Conservation (phyloP, 2,797 vertebrate species). For the Liparis tanakae region DNA sequence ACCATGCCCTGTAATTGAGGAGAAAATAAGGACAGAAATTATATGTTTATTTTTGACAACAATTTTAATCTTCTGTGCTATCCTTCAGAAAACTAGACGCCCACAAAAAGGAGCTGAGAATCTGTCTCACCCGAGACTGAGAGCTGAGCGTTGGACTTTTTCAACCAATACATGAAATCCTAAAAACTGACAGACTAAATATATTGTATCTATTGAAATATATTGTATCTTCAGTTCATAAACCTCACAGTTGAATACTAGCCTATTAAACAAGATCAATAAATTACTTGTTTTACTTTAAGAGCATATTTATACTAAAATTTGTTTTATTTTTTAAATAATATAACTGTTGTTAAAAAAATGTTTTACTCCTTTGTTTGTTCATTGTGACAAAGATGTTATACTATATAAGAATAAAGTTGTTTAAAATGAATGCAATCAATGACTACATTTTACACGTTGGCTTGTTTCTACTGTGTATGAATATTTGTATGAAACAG, state of each 20-base stretch:
- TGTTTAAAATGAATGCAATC: background rate
- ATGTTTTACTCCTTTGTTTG: background rate
- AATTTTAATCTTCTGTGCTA: constrained; percentile 89
- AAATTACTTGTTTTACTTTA: background rate
- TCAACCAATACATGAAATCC: constrained; percentile 57
- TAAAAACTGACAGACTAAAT: background rate
- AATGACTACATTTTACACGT: background rate
- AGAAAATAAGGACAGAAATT: constrained; percentile 90
- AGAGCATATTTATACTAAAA: background rate
- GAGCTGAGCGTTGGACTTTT: constrained; percentile 63
- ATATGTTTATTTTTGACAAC: constrained; percentile 92
- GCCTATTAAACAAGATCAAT: background rate
- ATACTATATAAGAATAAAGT: background rate
- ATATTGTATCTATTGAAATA: background rate
- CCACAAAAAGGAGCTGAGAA: constrained; percentile 83
- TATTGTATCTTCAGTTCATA: background rate
- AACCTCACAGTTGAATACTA: background rate
- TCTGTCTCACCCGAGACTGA: constrained; percentile 68
- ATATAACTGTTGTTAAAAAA: background rate
- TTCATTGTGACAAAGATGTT: background rate
- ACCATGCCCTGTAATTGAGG: constrained; percentile 90
- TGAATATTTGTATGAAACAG: background rate
- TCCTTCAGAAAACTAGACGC: constrained; percentile 85
- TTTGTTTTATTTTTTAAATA: background rate
- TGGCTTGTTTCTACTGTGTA: background rate